Evolutionary conservation across 1,140 invertebrate species (phyloP).

Genomic region (Zaprionus davidi): DNA sequence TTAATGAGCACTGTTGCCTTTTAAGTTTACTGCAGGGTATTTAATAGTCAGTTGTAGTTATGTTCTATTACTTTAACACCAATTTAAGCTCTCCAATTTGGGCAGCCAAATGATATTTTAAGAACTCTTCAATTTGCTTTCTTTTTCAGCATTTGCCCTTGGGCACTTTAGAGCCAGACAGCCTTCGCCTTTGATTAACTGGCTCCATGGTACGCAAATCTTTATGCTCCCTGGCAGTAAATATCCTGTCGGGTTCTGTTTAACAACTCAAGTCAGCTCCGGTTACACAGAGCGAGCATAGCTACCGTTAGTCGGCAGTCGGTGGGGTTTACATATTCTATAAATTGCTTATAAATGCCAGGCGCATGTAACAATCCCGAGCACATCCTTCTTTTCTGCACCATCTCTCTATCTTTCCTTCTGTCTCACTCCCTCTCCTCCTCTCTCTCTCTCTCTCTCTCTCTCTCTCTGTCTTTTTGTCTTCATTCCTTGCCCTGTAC

Average conservation of each 20-base stretch:
- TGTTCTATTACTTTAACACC: neutral
- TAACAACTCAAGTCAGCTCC: constrained; percentile 42
- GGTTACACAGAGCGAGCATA: constrained; percentile 22
- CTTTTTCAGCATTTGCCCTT: neutral
- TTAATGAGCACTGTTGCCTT: no score
- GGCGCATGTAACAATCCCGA: constrained; percentile 15
- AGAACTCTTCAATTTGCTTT: neutral
- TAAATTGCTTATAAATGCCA: constrained; percentile 51
- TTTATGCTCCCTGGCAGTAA: constrained; percentile 5
- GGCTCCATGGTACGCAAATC: constrained; percentile 4
- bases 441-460: neutral
- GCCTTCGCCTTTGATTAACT: constrained; percentile 11
- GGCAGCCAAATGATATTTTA: neutral
- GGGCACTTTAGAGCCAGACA: neutral
- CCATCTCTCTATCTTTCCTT: neutral
- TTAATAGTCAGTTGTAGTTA: neutral
- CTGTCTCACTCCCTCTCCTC: neutral
- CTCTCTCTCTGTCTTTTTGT: neutral
- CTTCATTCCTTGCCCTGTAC: neutral
- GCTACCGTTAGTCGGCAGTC: neutral
- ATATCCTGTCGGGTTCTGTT: constrained; percentile 26
- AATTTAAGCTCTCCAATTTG: neutral
- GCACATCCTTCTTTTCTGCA: constrained; percentile 1
- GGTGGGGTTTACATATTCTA: constrained; percentile 46
- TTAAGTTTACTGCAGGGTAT: neutral